Evolutionary conservation across 2,797 vertebrate species (phyloP), one percentile per base, ranked within the genome.

Genomic region (Falco naumanni): DNA sequence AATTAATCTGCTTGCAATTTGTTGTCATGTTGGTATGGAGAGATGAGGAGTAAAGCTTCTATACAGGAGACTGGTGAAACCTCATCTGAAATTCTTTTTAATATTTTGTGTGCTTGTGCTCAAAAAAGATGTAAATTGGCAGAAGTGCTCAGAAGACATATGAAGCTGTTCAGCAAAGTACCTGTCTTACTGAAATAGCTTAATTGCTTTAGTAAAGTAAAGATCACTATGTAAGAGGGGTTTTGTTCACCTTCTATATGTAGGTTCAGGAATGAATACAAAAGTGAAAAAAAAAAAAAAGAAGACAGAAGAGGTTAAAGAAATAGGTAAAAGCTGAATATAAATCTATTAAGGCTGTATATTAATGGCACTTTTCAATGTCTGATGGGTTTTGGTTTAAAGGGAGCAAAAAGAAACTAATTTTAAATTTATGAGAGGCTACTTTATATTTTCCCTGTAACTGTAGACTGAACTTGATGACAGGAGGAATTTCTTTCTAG

Each of bases 191-290:
- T 72, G 68, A 50, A 92, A 54, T 82, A 71, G 33, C 48, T 80
- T 85, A 90, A 91, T 87, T 93, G 64, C n/a, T 70, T 84, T 41
- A 66, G 29, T 60, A 80, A 93, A 91, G 45, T 70, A 59, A 66
- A 69, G 43, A 53, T 66, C 2, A 2, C 37, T 87, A 61, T 4
- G 1, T 63, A 61, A 60, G 41, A 84, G 6, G 12, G 15, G 14
- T 25, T 86, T 74, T 77, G 70, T 61, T 86, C 39, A 33, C 10
- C 15, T 4, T 79, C 33, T 69, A 7, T 76, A 79, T 45, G 68
- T 60, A 72, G 28, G 69, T 75, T 86, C 43, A 65, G 56, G n/a
- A 91, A 86, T 77, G 14, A 84, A 66, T 75, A 54, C 8, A 16
- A 51, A 59, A 63, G 18, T 37, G 12, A 63, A 21, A 22, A n/a